Evolutionary conservation across 2,113 vertebrate species (phyloP).

Genomic region (Gymnogyps californianus): DNA sequence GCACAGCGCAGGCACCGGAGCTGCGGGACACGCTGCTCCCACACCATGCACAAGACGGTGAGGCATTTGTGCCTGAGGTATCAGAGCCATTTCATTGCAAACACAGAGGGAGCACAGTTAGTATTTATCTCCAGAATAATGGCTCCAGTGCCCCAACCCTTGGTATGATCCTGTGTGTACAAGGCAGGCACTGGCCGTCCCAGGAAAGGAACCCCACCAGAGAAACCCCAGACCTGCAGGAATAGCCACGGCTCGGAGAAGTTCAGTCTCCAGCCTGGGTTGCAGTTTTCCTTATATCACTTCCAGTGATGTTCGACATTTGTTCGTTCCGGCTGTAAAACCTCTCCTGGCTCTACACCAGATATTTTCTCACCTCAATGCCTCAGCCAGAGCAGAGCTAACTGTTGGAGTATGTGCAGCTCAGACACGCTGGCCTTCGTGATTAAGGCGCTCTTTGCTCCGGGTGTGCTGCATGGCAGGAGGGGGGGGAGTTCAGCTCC

Average conservation of each 20-base stretch:
- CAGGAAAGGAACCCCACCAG: neutral
- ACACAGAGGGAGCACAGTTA: neutral
- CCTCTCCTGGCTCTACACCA: conserved; percentile 35
- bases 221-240: neutral
- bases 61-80: neutral
- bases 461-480: rapidly evolving
- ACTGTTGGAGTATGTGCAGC: neutral
- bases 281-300: conserved; percentile 8
- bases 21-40: neutral
- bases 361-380: neutral
- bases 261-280: neutral
- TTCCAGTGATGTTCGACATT: neutral
- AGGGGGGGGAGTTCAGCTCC: neutral
- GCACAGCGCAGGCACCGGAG: rapidly evolving
- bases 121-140: neutral
- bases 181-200: neutral
- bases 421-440: rapidly evolving
- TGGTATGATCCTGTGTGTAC: rapidly evolving
- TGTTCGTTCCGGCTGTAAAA: conserved; percentile 43
- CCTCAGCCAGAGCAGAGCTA: neutral
- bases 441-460: neutral
- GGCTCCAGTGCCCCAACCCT: neutral
- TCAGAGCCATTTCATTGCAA: neutral
- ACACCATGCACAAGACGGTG: rapidly evolving
- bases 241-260: neutral